A percentile compares a stretch with the other conserved stretches of the same genome.
These are phyloP conservation scores for Echinarachnius parma DNA, from an alignment of 53 echinoderm and acorn worm genomes.

Conservation along the genomic window DNA sequence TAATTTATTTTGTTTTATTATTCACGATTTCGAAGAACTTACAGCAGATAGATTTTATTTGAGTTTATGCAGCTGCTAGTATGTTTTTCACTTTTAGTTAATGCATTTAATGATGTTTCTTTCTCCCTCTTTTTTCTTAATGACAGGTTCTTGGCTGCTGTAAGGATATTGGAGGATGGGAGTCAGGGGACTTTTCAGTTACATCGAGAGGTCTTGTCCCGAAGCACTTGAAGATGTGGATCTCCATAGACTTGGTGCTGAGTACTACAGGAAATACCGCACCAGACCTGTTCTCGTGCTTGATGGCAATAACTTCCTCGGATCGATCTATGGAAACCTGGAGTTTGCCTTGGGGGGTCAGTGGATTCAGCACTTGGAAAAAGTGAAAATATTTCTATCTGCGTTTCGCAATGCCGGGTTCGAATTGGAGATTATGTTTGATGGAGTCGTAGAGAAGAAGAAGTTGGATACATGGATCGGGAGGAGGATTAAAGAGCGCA, in stretches of 20 bases:
- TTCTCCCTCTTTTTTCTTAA: too few relatives aligned
- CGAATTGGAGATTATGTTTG: conserved; percentile 59
- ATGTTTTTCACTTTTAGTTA: too few relatives aligned
- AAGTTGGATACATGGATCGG: conserved; percentile 53
- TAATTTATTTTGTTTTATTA: too few relatives aligned
- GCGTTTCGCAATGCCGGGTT: conserved; percentile 48
- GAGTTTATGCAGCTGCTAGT: too few relatives aligned
- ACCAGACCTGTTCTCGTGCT: conserved; percentile 59
- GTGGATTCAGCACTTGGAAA: conserved; percentile 51
- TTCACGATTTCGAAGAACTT: too few relatives aligned
- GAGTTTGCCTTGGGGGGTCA: conserved; percentile 63
- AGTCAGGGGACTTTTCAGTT: conserved; percentile 55
- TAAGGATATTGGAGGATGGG: too few relatives aligned
- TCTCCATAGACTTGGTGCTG: conserved; percentile 35
- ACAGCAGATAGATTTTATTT: too few relatives aligned
- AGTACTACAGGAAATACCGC: conserved; percentile 16
- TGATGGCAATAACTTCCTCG: conserved; percentile 50
- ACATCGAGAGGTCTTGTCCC: conserved; percentile 46
- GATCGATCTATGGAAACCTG: conserved; percentile 44
- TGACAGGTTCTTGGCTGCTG: too few relatives aligned
- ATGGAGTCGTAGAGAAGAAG: conserved; percentile 57
- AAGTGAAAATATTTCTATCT: conserved; percentile 28
- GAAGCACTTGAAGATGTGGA: conserved; percentile 48
- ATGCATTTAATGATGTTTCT: too few relatives aligned
- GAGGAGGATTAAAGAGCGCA: conserved; percentile 51